Evolutionary conservation across 2,797 vertebrate genomes (phyloP).

Genomic region (Leptoclinus maculatus): DNA sequence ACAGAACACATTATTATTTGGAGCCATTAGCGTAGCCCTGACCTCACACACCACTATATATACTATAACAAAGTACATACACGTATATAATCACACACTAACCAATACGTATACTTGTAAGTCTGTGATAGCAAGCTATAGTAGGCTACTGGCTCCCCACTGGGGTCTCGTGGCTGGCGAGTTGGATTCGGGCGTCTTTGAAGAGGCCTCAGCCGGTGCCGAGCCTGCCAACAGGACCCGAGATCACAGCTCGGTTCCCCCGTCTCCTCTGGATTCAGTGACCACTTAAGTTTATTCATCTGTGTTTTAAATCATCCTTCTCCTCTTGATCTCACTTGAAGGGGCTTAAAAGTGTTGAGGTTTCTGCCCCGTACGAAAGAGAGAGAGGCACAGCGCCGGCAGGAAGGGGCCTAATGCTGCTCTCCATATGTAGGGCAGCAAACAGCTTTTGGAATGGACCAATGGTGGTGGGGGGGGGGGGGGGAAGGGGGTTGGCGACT

Average conservation of each 20-base stretch:
- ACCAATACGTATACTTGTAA: not conserved
- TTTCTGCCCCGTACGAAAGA: slow-evolving; percentile 61
- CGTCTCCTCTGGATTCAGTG: slow-evolving; percentile 61
- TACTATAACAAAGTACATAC: not conserved
- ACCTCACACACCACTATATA: slow-evolving; percentile 13
- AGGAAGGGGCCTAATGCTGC: slow-evolving; percentile 39
- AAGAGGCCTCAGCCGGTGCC: slow-evolving; percentile 68
- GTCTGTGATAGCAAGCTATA: slow-evolving; percentile 24
- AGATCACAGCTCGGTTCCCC: slow-evolving; percentile 69
- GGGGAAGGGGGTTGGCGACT: slow-evolving; percentile 34
- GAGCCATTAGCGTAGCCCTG: slow-evolving; percentile 12
- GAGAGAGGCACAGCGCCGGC: slow-evolving; percentile 53
- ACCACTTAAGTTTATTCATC: slow-evolving; percentile 77
- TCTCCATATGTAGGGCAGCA: slow-evolving; percentile 44
- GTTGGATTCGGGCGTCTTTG: slow-evolving; percentile 62
- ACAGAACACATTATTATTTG: slow-evolving; percentile 27
- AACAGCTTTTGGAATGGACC: slow-evolving; percentile 31
- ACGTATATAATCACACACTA: slow-evolving; percentile 5
- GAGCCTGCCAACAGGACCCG: slow-evolving; percentile 61
- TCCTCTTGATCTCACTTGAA: slow-evolving; percentile 73
- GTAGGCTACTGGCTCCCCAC: slow-evolving; percentile 36
- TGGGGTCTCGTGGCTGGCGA: slow-evolving; percentile 62
- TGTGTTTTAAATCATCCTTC: slow-evolving; percentile 78
- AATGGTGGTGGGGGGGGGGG: slow-evolving; percentile 20
- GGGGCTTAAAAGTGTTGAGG: slow-evolving; percentile 76